Percentiles rank a stretch among this genome's conserved stretches.
phyloP scores from a whole-genome alignment of 2,888 invertebrate species.

The Hypercompe scribonia region DNA sequence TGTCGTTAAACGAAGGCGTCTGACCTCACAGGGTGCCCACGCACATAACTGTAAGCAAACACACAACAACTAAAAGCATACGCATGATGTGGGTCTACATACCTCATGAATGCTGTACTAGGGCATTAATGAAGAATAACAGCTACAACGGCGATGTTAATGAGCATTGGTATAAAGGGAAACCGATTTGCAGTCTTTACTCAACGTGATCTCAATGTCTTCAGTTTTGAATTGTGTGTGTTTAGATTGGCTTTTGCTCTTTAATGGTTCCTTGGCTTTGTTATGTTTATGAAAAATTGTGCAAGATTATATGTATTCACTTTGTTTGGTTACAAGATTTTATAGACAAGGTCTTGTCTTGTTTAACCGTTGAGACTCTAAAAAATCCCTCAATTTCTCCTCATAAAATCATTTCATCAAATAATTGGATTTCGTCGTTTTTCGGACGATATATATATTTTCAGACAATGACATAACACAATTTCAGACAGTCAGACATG shows the following conservation, averaged over 20 bases:
- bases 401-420: not conserved
- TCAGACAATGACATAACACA: too few relatives aligned
- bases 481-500: too few relatives aligned
- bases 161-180: not conserved
- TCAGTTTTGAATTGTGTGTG: not conserved
- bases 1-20: conserved; percentile 61
- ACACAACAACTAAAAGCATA: conserved; percentile 36
- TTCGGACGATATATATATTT: not conserved
- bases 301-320: not conserved
- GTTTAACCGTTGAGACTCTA: too few relatives aligned
- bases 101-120: conserved; percentile 30
- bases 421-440: not conserved
- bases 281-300: not conserved
- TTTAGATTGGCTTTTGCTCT: not conserved
- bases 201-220: not conserved
- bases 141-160: not conserved
- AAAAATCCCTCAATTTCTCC: not conserved
- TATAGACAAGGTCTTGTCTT: not conserved
- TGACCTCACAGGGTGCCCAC: conserved; percentile 72
- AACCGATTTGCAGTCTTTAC: not conserved
- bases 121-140: not conserved
- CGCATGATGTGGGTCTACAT: conserved; percentile 19
- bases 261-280: too few relatives aligned
- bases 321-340: not conserved
- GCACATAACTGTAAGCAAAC: conserved; percentile 71